These are phyloP conservation scores for Sebastes trivittatus DNA, from an alignment of 2,797 vertebrate species.

Conservation along the genomic window DNA sequence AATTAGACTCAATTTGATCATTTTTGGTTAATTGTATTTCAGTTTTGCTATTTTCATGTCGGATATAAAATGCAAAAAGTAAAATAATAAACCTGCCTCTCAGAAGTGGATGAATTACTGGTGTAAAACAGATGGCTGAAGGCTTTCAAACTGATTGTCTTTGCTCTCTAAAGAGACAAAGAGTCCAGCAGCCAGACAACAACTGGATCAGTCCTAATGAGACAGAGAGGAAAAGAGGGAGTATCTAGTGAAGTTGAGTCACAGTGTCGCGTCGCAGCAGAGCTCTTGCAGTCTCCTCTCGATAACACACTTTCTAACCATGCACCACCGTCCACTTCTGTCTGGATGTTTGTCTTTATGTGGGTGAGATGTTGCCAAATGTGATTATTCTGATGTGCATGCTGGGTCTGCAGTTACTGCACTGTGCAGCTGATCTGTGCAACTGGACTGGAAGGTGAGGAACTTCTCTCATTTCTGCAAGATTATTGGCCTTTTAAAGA, in stretches of 20 bases:
- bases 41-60: not conserved
- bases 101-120: conserved; percentile 9
- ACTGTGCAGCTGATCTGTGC: conserved; percentile 72
- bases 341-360: not conserved
- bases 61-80: not conserved
- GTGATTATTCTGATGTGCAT: conserved; percentile 20
- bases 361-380: conserved; percentile 62
- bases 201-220: conserved; percentile 49
- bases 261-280: not conserved
- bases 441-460: conserved; percentile 83
- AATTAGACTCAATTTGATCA: not conserved
- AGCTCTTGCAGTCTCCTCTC: not conserved
- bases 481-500: not conserved
- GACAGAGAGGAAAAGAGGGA: conserved; percentile 11
- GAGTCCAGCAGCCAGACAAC: conserved; percentile 11
- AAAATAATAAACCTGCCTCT: not conserved
- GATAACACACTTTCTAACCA: conserved; percentile 6
- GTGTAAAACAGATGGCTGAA: conserved; percentile 58
- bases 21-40: not conserved
- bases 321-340: conserved; percentile 25
- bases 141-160: conserved; percentile 29
- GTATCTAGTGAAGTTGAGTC: not conserved
- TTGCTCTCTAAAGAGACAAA: conserved; percentile 28
- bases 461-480: not conserved
- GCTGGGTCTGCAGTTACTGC: conserved; percentile 33